Percentiles rank a stretch among this genome's conserved stretches.
phyloP scores from a whole-genome alignment of 2,113 vertebrate species.

The Phrynocephalus versicolor region DNA sequence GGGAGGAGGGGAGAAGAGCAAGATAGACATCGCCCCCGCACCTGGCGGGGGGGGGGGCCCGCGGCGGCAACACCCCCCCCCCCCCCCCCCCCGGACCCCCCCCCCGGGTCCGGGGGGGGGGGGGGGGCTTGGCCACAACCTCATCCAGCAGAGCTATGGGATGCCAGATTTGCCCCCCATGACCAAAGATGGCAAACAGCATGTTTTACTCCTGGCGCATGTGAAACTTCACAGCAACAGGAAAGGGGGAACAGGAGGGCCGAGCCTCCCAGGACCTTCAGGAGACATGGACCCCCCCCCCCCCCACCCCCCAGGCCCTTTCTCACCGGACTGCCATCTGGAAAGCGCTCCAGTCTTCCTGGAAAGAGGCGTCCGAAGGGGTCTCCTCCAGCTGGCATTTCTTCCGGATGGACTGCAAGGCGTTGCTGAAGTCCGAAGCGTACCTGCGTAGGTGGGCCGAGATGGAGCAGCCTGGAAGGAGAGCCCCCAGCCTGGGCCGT shows the following conservation, averaged over 20 bases:
- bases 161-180: too few species aligned
- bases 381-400: constrained; percentile 90
- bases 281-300: not conserved
- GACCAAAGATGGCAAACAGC: not conserved
- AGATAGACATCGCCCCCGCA: too few species aligned
- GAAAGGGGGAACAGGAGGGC: not conserved
- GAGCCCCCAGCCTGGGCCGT: not conserved
- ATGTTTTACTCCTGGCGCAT: too few species aligned
- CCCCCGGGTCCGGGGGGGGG: too few species aligned
- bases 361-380: constrained; percentile 79
- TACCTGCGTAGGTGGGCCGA: constrained; percentile 73
- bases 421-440: constrained; percentile 86
- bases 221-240: not conserved
- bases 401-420: constrained; percentile 90
- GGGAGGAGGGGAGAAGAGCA: not conserved
- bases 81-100: too few species aligned
- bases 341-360: constrained; percentile 96
- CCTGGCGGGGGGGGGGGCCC: too few species aligned
- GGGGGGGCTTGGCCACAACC: too few species aligned
- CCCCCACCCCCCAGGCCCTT: not conserved
- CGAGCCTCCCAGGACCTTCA: not conserved
- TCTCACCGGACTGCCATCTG: constrained; percentile 90
- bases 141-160: not conserved
- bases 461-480: not conserved
- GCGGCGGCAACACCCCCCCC: too few species aligned